Evolutionary conservation across 2,113 vertebrate species (phyloP), one percentile per base, ranked within the genome.

Genomic region (Anarrhichthys ocellatus): DNA sequence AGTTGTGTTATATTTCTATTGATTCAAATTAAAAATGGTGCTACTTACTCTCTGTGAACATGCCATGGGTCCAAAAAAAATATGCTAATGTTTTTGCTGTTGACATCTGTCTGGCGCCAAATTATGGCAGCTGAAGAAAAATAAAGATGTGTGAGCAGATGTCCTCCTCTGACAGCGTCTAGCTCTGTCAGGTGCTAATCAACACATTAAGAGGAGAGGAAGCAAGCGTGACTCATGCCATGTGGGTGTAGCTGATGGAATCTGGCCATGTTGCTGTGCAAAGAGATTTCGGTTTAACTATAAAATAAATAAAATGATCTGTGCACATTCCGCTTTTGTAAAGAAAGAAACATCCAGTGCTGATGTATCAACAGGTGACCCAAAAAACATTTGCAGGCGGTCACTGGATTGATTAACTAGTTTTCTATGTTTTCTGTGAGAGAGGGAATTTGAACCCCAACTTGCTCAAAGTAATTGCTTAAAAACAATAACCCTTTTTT

Each of bases 131-230:
- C 76, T 76, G n/a, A 63, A 88, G 46, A 79, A 86, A 82, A 89
- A 85, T 82, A 89, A 80, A 81, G 83, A 82, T 34, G 76, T 74
- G 76, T 48, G 78, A 90, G 81, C 82, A 89, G 79, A 89, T 91
- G 89, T 89, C 87, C 80, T 78, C 80, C 56, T 87, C 78, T 87
- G 85, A 86, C 80, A 79, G 65, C 13, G 66, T 91, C 78, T 68
- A 74, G 78, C 80, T 83, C 66, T 18, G 89, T 88, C 89, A 92
- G 88, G 85, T 91, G 89, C 89, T 93, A 91, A 93, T 92, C 90
- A 91, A 81, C 72, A 80, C 75, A 74, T 82, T 83, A 83, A 86
- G 61, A 75, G 77, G 36, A 82, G 78, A 73, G 71, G 73, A 82
- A 80, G 81, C 72, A 11, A 63, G 54, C 20, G 82, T 86, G 88